Evolutionary conservation across 2,888 invertebrate species (phyloP), one percentile per base, ranked within the genome.

Genomic region (Campoplex capitator): DNA sequence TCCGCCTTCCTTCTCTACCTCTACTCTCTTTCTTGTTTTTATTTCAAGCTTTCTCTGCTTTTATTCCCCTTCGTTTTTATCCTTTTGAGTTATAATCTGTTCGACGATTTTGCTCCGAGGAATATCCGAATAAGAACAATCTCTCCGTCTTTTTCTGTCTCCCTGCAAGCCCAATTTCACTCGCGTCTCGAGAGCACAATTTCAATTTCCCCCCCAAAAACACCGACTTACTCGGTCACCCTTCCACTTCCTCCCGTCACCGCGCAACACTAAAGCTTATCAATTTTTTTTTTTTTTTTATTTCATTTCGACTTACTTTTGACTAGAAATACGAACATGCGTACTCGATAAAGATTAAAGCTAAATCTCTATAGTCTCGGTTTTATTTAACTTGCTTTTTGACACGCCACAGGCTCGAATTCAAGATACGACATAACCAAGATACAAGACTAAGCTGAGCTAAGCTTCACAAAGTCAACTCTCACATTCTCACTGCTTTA

Each of bases 341-440:
- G 94, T 94, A 95, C 95, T 95, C 95, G 95, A 95, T 95, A 95
- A 95, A 95, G 95, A 95, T 90, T 94, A 94, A 95, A 95, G 95
- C 95, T 95, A 95, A 88, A 88, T 88, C 76, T 78, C 38, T 78
- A 83, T 78, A 51, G 65, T 16, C 16, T 38, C 86, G 83, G 83
- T 86, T 3, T 45, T 65, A 76, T 83, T 87, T 11, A 56, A 16
- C 42, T 51, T 58, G 67, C 67, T 38, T 42, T 54, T 28, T 56
- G 38, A 65, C 73, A 73, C 51, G 78, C 75, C 70, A 48, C 38
- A 82, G 78, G 68, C 51, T 65, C 23, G 35, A 58, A 80, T 48
- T 42, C 32, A 28, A 42, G 32, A 54, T 58, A 28, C 58, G n/a
- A 65, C 18, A 65, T 82, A 70, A 58, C 23, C 51, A 35, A 28